Base-by-base conservation (phyloP, 1,140 invertebrate genomes). In the Drosophila persimilis region DNA sequence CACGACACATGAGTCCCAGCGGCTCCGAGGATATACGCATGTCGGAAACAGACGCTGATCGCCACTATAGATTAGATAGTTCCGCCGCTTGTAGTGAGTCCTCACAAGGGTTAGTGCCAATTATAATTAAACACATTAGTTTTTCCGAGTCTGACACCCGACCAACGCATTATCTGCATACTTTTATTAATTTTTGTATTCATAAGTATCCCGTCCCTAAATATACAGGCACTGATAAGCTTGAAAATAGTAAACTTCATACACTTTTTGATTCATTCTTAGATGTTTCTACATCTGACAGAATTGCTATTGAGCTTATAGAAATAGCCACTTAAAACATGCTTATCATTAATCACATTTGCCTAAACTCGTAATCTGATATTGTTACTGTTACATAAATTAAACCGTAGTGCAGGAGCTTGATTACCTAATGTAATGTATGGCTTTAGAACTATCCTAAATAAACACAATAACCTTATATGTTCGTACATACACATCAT, bases 11-110 rank as follows among this genome's bases (percentile, higher is more conserved):
- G 95, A 97, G 96, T 90, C 96, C 97, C 11, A 96, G 95, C 72
- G 96, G 96, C 47, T 97, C 96, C 8, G 97, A 98, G 90, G 97
- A 98, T 77, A 97, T 98, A 80, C 93, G 97, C 74, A 96, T 97
- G 94, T 97, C 96, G 35, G 97, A 98, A 92, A 96, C 96, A 22
- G 97, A 98, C 91, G 95, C 95, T 17, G 97, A 98, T 92, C 94
- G 96, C 26, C 96, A 97, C 91, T 97, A 97, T 92, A 94, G 96
- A 92, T 94, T 96, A 91, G 96, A 97, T 92, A 95, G 95, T 60
- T 95, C 95, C 62, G 95, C 94, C 60, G 94, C 94, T 80, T 95
- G 94, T 92, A 95, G 94, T 92, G 95, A 95, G 91, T 95, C 94
- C 79, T 95, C 94, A 52, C 93, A 94, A 93, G 95, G 94, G 95